A percentile compares a stretch with the other conserved stretches of the same genome.
These are phyloP conservation scores for Patella pellucida DNA, from an alignment of 2,888 invertebrate species.

Conservation along the genomic window DNA sequence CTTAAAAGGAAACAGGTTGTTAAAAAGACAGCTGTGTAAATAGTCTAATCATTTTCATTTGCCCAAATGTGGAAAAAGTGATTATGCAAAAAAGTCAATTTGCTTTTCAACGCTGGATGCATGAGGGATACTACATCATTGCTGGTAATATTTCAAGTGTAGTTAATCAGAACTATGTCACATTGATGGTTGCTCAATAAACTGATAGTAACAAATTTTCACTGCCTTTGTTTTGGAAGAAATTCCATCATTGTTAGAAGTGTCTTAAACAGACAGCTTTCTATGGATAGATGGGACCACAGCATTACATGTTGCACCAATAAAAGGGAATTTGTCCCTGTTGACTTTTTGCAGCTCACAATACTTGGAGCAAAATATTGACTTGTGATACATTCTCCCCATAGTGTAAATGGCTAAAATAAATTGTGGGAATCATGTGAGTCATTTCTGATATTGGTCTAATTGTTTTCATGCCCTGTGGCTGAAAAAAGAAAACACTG, in stretches of 20 bases:
- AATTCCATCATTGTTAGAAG: too few relatives aligned
- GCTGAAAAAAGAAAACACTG: conserved; percentile 6
- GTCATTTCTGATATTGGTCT: not conserved
- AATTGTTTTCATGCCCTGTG: not conserved
- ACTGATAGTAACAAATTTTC: too few relatives aligned
- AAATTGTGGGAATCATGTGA: not conserved
- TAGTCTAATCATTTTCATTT: not conserved
- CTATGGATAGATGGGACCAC: too few relatives aligned
- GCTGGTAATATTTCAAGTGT: too few relatives aligned
- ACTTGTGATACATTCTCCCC: too few relatives aligned
- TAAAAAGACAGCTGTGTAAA: conserved; percentile 4
- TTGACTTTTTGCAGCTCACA: not conserved
- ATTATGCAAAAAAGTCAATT: conserved; percentile 10
- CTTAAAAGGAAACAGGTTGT: not conserved
- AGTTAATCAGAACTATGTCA: too few relatives aligned
- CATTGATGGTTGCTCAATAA: too few relatives aligned
- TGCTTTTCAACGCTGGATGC: not conserved
- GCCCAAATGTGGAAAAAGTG: not conserved
- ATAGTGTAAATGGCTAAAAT: not conserved
- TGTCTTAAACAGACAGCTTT: too few relatives aligned
- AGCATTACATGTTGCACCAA: too few relatives aligned
- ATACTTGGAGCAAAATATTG: too few relatives aligned
- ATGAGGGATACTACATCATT: too few relatives aligned
- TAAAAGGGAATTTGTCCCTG: not conserved
- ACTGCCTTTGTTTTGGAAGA: too few relatives aligned